Percentiles rank a stretch among this genome's conserved stretches.
phyloP scores from a whole-genome alignment of 2,113 vertebrate genomes.

The Nasalis larvatus region DNA sequence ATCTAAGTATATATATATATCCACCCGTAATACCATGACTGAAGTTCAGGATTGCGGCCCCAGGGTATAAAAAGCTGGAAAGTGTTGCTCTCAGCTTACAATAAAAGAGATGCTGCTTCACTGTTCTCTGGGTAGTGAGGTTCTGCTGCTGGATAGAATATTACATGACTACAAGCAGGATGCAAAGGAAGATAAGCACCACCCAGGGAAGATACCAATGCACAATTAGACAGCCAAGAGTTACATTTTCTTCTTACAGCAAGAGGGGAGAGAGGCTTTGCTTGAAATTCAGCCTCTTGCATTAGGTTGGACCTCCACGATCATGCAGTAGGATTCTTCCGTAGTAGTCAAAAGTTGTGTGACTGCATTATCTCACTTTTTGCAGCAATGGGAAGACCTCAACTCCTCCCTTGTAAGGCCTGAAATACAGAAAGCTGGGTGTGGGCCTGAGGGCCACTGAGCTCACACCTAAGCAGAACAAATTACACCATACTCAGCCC shows the following conservation, averaged over 20 bases:
- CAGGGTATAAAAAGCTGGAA: background rate
- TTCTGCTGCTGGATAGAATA: background rate
- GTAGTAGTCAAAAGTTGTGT: background rate
- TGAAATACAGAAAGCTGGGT: background rate
- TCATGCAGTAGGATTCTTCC: background rate
- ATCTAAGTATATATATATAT: accelerated
- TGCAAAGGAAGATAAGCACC: background rate
- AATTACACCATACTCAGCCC: background rate
- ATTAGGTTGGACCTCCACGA: accelerated
- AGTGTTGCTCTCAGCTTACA: background rate
- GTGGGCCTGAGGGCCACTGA: accelerated
- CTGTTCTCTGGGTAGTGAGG: background rate
- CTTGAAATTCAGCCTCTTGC: background rate
- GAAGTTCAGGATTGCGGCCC: background rate
- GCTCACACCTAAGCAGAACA: background rate
- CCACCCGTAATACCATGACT: background rate
- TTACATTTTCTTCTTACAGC: background rate
- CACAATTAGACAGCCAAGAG: background rate
- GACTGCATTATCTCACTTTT: background rate
- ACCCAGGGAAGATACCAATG: background rate
- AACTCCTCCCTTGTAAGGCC: no score
- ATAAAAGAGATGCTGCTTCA: background rate
- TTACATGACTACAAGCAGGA: background rate
- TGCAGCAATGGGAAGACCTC: background rate
- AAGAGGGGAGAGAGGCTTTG: background rate